Evolutionary conservation across 2,888 invertebrate genomes (phyloP).

Genomic region (Xylota segnis): DNA sequence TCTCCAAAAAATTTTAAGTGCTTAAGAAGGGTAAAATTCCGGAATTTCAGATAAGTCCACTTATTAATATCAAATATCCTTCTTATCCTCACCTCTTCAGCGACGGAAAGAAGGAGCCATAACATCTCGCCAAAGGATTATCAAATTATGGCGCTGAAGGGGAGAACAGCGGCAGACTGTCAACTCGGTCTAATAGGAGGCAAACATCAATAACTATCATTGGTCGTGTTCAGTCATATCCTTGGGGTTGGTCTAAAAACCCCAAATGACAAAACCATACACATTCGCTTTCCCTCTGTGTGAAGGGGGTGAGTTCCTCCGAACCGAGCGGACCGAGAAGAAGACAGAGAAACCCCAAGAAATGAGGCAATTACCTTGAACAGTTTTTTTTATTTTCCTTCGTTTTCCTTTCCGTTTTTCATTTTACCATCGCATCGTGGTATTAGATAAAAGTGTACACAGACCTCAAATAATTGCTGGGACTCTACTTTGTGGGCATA

Average conservation of each 20-base stretch:
- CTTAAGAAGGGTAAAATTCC: conserved; percentile 36
- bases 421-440: conserved; percentile 51
- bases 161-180: not conserved
- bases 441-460: conserved; percentile 64
- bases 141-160: conserved; percentile 61
- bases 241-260: conserved; percentile 38
- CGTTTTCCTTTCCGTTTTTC: conserved; percentile 51
- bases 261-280: conserved; percentile 23
- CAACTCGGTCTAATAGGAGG: conserved; percentile 36
- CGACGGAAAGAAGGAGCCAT: not conserved
- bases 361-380: conserved; percentile 73
- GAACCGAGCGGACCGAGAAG: conserved; percentile 22
- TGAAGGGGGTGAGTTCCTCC: conserved; percentile 35
- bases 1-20: conserved; percentile 32
- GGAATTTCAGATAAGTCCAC: conserved; percentile 52
- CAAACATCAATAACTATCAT: conserved; percentile 66
- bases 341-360: conserved; percentile 51
- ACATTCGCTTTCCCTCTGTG: conserved; percentile 2
- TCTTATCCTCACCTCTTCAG: conserved; percentile 41
- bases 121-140: conserved; percentile 61
- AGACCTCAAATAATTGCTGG: conserved; percentile 69
- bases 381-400: conserved; percentile 35
- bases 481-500: conserved; percentile 64
- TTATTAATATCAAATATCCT: conserved; percentile 67
- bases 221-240: conserved; percentile 58